Evolutionary conservation across 2,113 vertebrate species (phyloP).

Genomic region (Poeciliopsis turrubarensis): DNA sequence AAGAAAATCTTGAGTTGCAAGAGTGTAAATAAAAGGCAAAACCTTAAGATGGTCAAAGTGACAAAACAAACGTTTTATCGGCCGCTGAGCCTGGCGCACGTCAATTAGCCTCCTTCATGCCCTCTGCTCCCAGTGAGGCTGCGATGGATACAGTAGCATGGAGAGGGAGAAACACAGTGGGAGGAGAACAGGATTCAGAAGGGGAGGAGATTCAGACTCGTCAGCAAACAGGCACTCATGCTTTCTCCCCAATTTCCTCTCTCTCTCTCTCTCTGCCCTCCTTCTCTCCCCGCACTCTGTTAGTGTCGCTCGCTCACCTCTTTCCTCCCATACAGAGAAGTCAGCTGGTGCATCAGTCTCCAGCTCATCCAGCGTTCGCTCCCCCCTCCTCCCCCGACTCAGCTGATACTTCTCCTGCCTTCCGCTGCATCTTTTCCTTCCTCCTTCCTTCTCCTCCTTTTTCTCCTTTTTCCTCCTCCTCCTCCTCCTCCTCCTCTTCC

Average conservation of each 20-base stretch:
- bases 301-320: constrained; percentile 45
- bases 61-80: not conserved
- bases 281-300: constrained; percentile 30
- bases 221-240: constrained; percentile 65
- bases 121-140: constrained; percentile 1
- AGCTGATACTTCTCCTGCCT: constrained; percentile 27
- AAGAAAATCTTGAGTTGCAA: not conserved
- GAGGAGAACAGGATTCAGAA: constrained; percentile 54
- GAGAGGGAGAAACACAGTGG: constrained; percentile 33
- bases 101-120: not conserved
- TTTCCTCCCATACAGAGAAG: constrained; percentile 42
- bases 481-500: constrained; percentile 45
- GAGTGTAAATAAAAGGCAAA: not conserved
- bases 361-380: constrained; percentile 35
- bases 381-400: constrained; percentile 24
- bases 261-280: constrained; percentile 35
- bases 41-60: not conserved
- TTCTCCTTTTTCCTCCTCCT: not conserved
- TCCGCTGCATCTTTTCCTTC: constrained; percentile 1
- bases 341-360: constrained; percentile 40
- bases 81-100: not conserved
- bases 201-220: constrained; percentile 65
- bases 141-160: constrained; percentile 11
- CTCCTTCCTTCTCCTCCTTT: not conserved
- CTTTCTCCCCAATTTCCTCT: constrained; percentile 52